Evolutionary conservation across 1,140 invertebrate genomes (phyloP).

Genomic region (Procambarus virginalis): DNA sequence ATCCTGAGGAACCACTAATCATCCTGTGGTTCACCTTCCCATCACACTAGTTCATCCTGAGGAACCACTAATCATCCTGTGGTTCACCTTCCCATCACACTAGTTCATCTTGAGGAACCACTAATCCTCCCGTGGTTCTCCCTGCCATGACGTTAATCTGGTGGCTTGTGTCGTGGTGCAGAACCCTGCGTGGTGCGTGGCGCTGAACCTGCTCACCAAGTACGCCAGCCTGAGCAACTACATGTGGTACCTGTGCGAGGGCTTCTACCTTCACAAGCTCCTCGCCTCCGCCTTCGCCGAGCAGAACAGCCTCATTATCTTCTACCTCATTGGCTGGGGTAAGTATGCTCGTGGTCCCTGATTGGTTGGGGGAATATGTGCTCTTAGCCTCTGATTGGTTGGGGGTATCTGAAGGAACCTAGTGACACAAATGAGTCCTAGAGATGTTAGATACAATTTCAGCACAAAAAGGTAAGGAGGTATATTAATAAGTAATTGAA

Average conservation of each 20-base stretch:
- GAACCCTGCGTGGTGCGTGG: constrained; percentile 30
- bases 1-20: no score
- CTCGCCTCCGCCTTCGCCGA: constrained; percentile 77
- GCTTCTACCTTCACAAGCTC: constrained; percentile 77
- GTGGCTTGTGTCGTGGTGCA: background rate
- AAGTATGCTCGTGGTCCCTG: constrained; percentile 67
- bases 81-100: no score
- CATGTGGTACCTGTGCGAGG: constrained; percentile 80
- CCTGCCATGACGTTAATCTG: no score
- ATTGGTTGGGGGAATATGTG: background rate
- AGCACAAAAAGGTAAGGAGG: no score
- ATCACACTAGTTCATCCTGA: no score
- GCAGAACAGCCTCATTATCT: constrained; percentile 75
- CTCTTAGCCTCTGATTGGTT: background rate
- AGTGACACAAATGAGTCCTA: no score
- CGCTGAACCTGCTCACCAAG: constrained; percentile 72
- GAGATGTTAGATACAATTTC: no score
- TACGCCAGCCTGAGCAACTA: constrained; percentile 78
- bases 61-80: no score
- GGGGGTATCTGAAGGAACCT: no score
- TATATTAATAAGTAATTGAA: no score
- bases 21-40: no score
- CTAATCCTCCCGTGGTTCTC: background rate
- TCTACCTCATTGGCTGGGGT: constrained; percentile 78
- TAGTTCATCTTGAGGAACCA: no score